Evolutionary conservation across 1,140 invertebrate species (phyloP).

Genomic region (Cylas formicarius): DNA sequence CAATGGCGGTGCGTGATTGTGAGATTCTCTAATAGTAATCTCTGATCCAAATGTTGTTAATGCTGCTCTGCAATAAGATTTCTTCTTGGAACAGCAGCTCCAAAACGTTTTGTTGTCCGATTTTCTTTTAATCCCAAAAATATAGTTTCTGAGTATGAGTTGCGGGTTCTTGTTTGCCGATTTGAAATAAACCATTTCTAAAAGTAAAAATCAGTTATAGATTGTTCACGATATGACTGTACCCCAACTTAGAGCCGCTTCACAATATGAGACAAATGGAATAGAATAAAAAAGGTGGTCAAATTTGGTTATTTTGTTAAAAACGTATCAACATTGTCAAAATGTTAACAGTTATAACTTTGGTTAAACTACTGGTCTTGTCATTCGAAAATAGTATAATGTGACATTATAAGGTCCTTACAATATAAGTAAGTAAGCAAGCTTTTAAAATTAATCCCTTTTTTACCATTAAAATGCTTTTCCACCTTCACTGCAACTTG

Average conservation of each 20-base stretch:
- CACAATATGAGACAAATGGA: too few species aligned
- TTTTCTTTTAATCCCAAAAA: slow-evolving; percentile 20
- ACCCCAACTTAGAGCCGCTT: not conserved
- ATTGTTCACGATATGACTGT: not conserved
- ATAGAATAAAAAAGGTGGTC: not conserved
- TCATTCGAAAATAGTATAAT: too few species aligned
- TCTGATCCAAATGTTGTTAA: slow-evolving; percentile 16
- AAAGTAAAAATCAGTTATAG: slow-evolving; percentile 10
- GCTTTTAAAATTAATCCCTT: too few species aligned
- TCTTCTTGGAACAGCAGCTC: slow-evolving; percentile 18
- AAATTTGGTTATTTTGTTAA: not conserved
- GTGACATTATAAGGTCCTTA: too few species aligned
- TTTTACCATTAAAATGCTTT: too few species aligned
- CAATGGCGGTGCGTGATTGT: slow-evolving; percentile 21
- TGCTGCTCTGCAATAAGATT: slow-evolving; percentile 18
- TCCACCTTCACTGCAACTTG: too few species aligned
- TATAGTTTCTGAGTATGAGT: slow-evolving; percentile 15
- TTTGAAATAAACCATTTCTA: slow-evolving; percentile 23
- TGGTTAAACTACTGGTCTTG: not conserved
- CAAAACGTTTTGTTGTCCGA: slow-evolving; percentile 18
- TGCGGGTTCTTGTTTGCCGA: slow-evolving; percentile 17
- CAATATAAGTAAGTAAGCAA: too few species aligned
- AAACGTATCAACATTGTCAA: too few species aligned
- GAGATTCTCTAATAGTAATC: slow-evolving; percentile 16
- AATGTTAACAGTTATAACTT: not conserved